Evolutionary conservation across 1,140 invertebrate genomes (phyloP).

Genomic region (Diuraphis noxia): DNA sequence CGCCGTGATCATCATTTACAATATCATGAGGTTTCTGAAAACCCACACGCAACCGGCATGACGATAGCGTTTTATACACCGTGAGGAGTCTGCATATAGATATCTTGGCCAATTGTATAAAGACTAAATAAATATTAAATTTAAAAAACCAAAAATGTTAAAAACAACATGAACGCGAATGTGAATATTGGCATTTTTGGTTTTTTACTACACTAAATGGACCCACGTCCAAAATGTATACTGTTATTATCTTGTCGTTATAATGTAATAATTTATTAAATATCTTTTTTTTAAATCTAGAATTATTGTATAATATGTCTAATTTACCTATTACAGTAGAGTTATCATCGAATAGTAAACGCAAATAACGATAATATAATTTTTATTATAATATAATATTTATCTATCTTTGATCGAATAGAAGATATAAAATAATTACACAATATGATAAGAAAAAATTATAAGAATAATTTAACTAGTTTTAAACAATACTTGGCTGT

Average conservation of each 20-base stretch:
- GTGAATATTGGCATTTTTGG: too few species aligned
- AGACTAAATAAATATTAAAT: neutral
- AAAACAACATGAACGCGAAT: neutral
- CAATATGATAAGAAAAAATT: neutral
- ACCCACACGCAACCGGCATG: conserved; percentile 61
- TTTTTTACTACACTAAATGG: neutral
- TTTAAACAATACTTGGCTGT: conserved; percentile 28
- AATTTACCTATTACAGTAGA: neutral
- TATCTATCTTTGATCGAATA: neutral
- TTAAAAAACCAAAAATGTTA: neutral
- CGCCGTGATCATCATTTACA: conserved; percentile 65
- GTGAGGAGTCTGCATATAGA: neutral
- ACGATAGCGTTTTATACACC: neutral
- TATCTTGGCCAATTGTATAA: neutral
- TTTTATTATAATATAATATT: neutral
- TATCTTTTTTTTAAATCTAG: neutral
- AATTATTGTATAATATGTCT: neutral
- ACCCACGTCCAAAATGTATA: neutral
- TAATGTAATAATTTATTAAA: conserved; percentile 17
- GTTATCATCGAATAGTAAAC: neutral
- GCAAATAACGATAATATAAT: neutral
- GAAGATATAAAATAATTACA: neutral
- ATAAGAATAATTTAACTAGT: conserved; percentile 17
- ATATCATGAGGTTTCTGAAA: conserved; percentile 65
- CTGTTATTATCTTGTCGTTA: conserved; percentile 21